Evolutionary conservation across 2,113 vertebrate genomes (phyloP).

Genomic region (Colinus virginianus): DNA sequence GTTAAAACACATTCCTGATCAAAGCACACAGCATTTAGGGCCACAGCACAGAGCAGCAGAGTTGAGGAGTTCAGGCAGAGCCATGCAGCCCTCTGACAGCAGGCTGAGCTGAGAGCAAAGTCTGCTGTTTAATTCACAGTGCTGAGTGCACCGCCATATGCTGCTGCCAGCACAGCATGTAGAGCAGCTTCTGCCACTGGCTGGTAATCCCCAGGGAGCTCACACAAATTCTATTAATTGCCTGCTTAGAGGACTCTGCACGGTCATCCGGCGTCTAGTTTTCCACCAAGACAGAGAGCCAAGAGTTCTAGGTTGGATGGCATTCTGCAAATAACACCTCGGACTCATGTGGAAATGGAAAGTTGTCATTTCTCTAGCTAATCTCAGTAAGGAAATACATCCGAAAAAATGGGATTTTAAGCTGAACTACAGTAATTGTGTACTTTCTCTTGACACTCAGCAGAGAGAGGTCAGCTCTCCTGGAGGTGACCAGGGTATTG

Average conservation of each 20-base stretch:
- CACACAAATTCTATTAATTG: conserved; percentile 37
- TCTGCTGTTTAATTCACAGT: background rate
- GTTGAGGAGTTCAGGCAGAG: background rate
- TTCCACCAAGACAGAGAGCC: background rate
- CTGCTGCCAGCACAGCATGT: conserved; percentile 22
- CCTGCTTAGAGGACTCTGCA: background rate
- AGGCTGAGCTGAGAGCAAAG: conserved; percentile 16
- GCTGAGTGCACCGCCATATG: background rate
- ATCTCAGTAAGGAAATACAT: background rate
- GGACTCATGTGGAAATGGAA: background rate
- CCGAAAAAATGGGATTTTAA: background rate
- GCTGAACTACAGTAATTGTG: background rate
- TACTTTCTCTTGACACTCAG: background rate
- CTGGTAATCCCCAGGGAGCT: conserved; percentile 27
- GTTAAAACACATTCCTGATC: background rate
- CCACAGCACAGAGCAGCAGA: rapidly evolving
- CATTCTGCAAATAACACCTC: background rate
- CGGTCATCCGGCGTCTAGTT: background rate
- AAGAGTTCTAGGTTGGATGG: background rate
- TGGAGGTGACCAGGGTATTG: background rate
- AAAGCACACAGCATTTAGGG: rapidly evolving
- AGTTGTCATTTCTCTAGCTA: background rate
- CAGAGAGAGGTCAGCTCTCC: rapidly evolving
- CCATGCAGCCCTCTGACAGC: background rate
- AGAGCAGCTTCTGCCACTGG: conserved; percentile 41